Percentiles rank a stretch among this genome's conserved stretches.
Conservation (phyloP, 2,113 vertebrate species). For the Mirounga angustirostris region DNA sequence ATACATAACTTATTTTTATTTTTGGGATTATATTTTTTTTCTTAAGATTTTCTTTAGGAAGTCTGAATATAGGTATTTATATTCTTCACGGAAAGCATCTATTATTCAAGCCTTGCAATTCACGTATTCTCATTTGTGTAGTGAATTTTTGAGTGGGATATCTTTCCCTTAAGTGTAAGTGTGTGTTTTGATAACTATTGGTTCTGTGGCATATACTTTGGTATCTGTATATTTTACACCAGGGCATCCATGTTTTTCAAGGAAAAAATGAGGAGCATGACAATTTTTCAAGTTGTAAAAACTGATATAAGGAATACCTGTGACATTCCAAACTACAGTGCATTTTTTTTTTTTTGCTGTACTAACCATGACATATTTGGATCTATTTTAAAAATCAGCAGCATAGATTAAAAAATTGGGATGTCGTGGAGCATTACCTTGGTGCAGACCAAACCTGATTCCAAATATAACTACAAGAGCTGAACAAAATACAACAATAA, state of each 20-base stretch:
- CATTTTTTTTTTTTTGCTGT: background rate
- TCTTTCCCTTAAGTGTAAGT: conserved; percentile 80
- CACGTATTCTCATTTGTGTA: conserved; percentile 78
- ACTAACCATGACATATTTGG: conserved; percentile 79
- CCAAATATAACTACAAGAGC: background rate
- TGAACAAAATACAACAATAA: background rate
- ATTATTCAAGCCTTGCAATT: conserved; percentile 83
- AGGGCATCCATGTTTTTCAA: conserved; percentile 83
- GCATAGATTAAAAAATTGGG: background rate
- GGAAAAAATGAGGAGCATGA: conserved; percentile 79
- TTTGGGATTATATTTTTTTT: conserved; percentile 39
- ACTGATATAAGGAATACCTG: conserved; percentile 78
- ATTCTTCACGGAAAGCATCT: conserved; percentile 87
- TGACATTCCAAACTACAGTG: conserved; percentile 75
- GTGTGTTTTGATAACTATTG: conserved; percentile 87
- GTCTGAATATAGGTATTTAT: conserved; percentile 65
- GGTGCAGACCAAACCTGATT: background rate
- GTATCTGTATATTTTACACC: conserved; percentile 86
- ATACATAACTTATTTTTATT: background rate
- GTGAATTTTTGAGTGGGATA: conserved; percentile 85
- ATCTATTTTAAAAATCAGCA: conserved; percentile 74
- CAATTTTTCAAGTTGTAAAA: conserved; percentile 80
- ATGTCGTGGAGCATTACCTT: background rate
- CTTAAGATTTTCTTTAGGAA: conserved; percentile 72
- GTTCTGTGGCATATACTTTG: conserved; percentile 83